A percentile compares a stretch with the other conserved stretches of the same genome.
These are phyloP conservation scores for Apocrypta bakeri DNA, from an alignment of 1,140 invertebrate genomes.

Conservation along the genomic window DNA sequence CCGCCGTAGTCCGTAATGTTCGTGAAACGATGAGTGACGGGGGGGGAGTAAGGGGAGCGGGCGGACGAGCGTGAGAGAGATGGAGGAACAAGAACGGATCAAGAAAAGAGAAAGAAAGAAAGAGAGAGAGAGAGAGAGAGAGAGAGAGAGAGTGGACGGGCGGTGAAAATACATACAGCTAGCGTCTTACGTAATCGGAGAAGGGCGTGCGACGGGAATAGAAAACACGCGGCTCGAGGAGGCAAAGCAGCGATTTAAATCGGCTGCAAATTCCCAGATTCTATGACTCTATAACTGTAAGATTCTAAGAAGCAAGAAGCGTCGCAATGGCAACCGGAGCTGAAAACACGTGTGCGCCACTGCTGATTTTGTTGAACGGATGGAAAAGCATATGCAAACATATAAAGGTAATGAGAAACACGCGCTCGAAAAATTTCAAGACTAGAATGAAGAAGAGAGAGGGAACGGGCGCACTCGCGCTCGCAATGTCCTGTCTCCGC, in stretches of 20 bases:
- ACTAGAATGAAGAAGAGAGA: constrained; percentile 5
- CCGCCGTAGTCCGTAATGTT: constrained; percentile 4
- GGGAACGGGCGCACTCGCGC: constrained; percentile 11
- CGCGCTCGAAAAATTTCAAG: constrained; percentile 33
- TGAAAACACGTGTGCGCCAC: background rate
- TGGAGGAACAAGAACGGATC: background rate
- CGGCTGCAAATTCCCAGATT: background rate
- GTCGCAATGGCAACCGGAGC: constrained; percentile 12
- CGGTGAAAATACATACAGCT: background rate
- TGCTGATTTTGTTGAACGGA: background rate
- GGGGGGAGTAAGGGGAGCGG: too few species aligned
- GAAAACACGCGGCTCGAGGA: background rate
- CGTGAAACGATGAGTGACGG: background rate
- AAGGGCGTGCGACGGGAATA: constrained; percentile 30
- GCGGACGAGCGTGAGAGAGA: background rate
- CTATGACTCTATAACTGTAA: too few species aligned
- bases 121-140: background rate
- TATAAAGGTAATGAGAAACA: background rate
- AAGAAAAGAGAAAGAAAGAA: constrained; percentile 12
- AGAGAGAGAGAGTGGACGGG: background rate
- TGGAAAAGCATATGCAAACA: background rate
- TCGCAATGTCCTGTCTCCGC: constrained; percentile 28
- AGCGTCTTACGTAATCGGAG: constrained; percentile 40
- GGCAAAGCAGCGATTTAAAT: background rate
- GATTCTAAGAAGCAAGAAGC: background rate